Percentiles rank a stretch among this genome's conserved stretches.
These are phyloP conservation scores for Rhopalosiphum nymphaeae DNA, from an alignment of 2,888 invertebrate genomes.

Conservation along the genomic window DNA sequence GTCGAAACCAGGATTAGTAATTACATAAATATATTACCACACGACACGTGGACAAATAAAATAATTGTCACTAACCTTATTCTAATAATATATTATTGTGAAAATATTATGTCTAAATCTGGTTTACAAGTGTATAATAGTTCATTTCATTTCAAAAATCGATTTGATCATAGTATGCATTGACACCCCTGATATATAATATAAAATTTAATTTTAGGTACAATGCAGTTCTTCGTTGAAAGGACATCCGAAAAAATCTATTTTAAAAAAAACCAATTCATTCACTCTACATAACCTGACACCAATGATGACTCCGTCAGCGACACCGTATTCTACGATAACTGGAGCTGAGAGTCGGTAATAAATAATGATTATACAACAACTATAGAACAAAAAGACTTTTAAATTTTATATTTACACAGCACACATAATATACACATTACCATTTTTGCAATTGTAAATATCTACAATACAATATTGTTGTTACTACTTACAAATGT, in stretches of 20 bases:
- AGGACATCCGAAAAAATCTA: constrained; percentile 83
- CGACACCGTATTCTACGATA: constrained; percentile 83
- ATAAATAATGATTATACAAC: constrained; percentile 46
- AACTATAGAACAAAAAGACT: background rate
- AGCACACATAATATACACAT: background rate
- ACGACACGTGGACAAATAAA: background rate
- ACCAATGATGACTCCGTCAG: constrained; percentile 71
- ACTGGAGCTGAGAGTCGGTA: constrained; percentile 87
- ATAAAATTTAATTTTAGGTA: constrained; percentile 63
- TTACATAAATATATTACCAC: background rate
- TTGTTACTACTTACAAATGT: background rate
- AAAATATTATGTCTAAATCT: background rate
- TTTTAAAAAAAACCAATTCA: constrained; percentile 93
- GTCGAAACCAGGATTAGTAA: background rate
- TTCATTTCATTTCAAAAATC: background rate
- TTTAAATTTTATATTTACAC: background rate
- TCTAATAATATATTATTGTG: background rate
- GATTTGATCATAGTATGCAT: background rate
- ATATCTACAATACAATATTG: background rate
- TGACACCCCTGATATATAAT: background rate
- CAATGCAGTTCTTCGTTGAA: constrained; percentile 73
- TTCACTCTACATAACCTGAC: constrained; percentile 77
- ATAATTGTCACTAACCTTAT: background rate
- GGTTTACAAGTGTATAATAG: background rate
- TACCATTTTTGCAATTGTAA: background rate